Base-by-base conservation (phyloP, 2,113 vertebrate species). In the Glaucomys volans region DNA sequence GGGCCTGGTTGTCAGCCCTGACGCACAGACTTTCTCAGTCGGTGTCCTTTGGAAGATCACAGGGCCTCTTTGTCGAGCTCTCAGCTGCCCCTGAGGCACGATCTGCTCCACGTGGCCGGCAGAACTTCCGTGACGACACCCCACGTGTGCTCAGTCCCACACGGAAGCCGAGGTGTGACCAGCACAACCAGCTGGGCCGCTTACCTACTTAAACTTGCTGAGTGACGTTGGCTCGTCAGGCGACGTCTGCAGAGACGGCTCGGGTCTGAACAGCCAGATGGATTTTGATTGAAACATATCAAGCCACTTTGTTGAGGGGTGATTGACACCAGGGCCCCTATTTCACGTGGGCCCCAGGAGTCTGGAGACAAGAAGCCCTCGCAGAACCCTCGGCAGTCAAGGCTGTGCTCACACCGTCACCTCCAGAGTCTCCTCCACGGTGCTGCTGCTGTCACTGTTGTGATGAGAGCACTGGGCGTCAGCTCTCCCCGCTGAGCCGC, bases 131-230 rank as follows among this genome's bases (percentile, higher is more conserved):
- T 18, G 35, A 14, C 28, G 42, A 64, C 12, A 32, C 16, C 22
- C 69, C 12, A 0, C 37, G 11, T 71, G n/a, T 74, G 11, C 17
- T 1, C 30, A 0, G 0, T 30, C 40, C 24, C n/a, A 35, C 20
- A 8, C 11, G 35, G 40, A 10, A 89, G 62, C 57, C 69, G 28
- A 44, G 40, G 67, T 67, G 40, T 22, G 59, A 71, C 40, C 44
- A 22, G 54, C 8, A 6, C 40, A 32, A 14, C 40, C n/a, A 40
- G 75, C 52, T 67, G 35, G 71, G 16, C 44, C 62, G 35, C 66
- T 69, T 3, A 16, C 14, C 35, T 69, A n/a, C 3, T 35, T 13
- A 69, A 32, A 69, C 13, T n/a, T 16, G 6, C 66, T 80, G 87
- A n/a, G 47, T 59, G 57, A 57, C 47, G 50, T 40, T 4, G 14